These are phyloP conservation scores for Cyclophora albipunctata DNA, from an alignment of 2,888 invertebrate species.

Conservation along the genomic window DNA sequence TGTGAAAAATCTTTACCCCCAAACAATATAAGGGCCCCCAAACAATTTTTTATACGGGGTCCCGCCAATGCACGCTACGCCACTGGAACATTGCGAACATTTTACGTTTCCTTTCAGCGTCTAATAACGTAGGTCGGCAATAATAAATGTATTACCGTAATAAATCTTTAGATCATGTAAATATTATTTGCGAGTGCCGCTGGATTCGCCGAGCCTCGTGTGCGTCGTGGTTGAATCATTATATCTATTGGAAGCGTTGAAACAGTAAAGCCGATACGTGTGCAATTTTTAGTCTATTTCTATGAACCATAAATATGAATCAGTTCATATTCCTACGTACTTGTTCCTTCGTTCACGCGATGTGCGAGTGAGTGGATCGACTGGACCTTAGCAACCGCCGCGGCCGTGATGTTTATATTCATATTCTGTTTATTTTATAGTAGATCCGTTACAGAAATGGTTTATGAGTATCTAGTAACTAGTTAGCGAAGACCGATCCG, in stretches of 20 bases:
- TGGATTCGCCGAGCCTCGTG: constrained; percentile 21
- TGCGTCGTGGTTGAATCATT: constrained; percentile 18
- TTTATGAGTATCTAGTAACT: constrained; percentile 31
- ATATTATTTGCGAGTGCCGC: constrained; percentile 26
- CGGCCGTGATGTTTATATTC: constrained; percentile 60
- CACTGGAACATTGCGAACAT: too few relatives aligned
- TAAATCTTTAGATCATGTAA: constrained; percentile 21
- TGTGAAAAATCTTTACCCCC: too few relatives aligned
- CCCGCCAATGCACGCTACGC: too few relatives aligned
- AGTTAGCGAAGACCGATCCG: constrained; percentile 14
- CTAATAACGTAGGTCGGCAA: too few relatives aligned
- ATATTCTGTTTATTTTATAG: constrained; percentile 61
- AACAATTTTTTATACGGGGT: too few relatives aligned
- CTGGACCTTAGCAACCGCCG: constrained; percentile 46
- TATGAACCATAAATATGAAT: constrained; percentile 63
- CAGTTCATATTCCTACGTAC: constrained; percentile 58
- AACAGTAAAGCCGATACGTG: constrained; percentile 36
- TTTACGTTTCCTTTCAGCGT: too few relatives aligned
- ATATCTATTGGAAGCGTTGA: constrained; percentile 23
- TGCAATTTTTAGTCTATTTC: constrained; percentile 61
- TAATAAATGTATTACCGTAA: constrained; percentile 18
- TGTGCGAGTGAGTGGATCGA: constrained; percentile 50
- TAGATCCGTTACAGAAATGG: constrained; percentile 64
- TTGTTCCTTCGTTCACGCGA: constrained; percentile 56
- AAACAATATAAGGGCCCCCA: too few relatives aligned